Percentiles rank a stretch among this genome's conserved stretches.
phyloP scores from a whole-genome alignment of 2,113 vertebrate genomes.

The Solea senegalensis region DNA sequence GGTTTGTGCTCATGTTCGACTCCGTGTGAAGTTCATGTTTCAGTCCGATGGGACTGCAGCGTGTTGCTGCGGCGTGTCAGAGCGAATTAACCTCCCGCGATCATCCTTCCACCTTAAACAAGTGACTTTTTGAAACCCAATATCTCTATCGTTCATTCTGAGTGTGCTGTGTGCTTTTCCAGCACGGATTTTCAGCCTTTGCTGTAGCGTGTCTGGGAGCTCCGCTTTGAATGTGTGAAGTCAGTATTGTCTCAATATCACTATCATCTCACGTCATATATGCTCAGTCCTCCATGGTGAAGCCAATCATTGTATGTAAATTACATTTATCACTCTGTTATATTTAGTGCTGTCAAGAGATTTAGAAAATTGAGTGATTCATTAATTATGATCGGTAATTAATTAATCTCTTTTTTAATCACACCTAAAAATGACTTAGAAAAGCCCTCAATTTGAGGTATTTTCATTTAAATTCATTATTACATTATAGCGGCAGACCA shows the following conservation, averaged over 20 bases:
- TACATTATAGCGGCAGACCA: no score
- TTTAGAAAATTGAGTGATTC: no score
- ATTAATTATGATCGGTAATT: no score
- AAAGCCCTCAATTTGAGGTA: no score
- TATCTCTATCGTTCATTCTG: slow-evolving; percentile 9
- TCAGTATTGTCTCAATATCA: slow-evolving; percentile 23
- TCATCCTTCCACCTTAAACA: slow-evolving; percentile 29
- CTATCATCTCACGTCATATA: slow-evolving; percentile 9
- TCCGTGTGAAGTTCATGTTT: slow-evolving; percentile 4
- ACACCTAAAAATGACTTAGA: no score
- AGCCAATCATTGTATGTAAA: slow-evolving; percentile 34
- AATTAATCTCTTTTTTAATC: no score
- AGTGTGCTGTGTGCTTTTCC: slow-evolving; percentile 19
- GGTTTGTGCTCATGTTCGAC: slow-evolving; percentile 2
- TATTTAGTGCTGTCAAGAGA: no score
- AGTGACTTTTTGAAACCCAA: not conserved
- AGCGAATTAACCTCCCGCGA: slow-evolving; percentile 16
- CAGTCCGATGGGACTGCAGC: not conserved
- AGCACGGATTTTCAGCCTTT: slow-evolving; percentile 16
- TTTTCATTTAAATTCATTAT: no score
- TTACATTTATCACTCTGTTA: slow-evolving; percentile 29
- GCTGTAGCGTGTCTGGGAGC: slow-evolving; percentile 17
- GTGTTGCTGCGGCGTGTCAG: slow-evolving; percentile 19
- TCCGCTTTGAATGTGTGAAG: slow-evolving; percentile 40
- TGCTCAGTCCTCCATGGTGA: slow-evolving; percentile 8